Evolutionary conservation across 2,113 vertebrate genomes (phyloP).

Genomic region (Psephotus haematonotus): DNA sequence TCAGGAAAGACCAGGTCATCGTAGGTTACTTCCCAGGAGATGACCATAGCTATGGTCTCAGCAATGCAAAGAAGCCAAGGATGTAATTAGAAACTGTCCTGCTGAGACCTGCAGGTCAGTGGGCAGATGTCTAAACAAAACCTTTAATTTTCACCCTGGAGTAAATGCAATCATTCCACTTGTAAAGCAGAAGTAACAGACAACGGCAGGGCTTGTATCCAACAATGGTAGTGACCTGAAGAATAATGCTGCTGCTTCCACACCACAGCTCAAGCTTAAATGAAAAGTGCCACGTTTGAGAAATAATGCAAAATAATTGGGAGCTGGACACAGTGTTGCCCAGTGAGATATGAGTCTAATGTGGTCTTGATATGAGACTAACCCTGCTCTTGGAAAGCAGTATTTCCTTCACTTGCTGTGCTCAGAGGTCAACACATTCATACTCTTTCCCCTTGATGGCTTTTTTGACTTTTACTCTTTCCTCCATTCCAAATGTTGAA

Average conservation of each 20-base stretch:
- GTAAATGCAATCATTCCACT: not conserved
- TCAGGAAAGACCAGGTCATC: not conserved
- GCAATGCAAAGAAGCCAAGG: not conserved
- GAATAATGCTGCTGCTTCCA: not conserved
- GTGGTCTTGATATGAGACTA: too few species aligned
- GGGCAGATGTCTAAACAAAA: not conserved
- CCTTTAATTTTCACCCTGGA: not conserved
- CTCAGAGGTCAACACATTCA: not conserved
- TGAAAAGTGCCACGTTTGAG: not conserved
- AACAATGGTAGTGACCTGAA: not conserved
- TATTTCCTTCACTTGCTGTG: not conserved
- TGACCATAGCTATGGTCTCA: not conserved
- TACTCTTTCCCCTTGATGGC: not conserved
- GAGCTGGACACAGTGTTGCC: not conserved
- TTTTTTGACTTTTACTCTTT: constrained; percentile 2
- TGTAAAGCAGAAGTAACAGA: not conserved
- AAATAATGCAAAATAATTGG: not conserved
- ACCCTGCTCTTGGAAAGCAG: not conserved
- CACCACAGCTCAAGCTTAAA: not conserved
- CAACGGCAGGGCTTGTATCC: not conserved
- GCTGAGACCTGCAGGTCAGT: not conserved
- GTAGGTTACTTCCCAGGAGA: not conserved
- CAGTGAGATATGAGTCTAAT: not conserved
- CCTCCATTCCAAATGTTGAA: constrained; percentile 12
- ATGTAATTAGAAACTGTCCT: not conserved